Percentiles rank a stretch among this genome's conserved stretches.
phyloP scores from a whole-genome alignment of 1,140 invertebrate genomes.

The Heterodera carotae region DNA sequence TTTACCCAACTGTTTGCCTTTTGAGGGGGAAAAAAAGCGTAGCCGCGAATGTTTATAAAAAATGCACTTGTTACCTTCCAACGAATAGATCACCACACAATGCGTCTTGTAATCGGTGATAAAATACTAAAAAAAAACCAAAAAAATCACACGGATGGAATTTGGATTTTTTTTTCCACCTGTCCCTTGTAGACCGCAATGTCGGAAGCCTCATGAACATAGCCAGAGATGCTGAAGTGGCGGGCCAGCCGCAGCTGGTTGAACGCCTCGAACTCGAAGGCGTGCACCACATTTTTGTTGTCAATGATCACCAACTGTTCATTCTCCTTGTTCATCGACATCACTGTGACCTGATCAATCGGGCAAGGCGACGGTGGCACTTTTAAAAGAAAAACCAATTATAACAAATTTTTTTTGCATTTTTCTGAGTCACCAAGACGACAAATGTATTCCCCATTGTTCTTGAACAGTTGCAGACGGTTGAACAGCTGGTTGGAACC shows the following conservation, averaged over 20 bases:
- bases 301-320: constrained; percentile 43
- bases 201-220: constrained; percentile 41
- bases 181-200: constrained; percentile 40
- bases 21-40: no score
- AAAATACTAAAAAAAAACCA: constrained; percentile 21
- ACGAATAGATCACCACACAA: constrained; percentile 37
- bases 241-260: constrained; percentile 29
- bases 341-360: constrained; percentile 40
- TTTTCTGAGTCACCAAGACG: constrained; percentile 29
- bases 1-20: constrained; percentile 38
- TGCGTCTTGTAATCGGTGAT: constrained; percentile 47
- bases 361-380: constrained; percentile 23
- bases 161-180: no score
- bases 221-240: constrained; percentile 39
- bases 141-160: no score
- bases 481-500: constrained; percentile 41
- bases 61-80: constrained; percentile 19
- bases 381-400: neutral
- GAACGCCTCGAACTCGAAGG: constrained; percentile 36
- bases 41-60: no score
- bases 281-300: constrained; percentile 43
- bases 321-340: constrained; percentile 39
- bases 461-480: constrained; percentile 39
- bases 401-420: constrained; percentile 22
- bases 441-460: constrained; percentile 42